Percentiles rank a stretch among this genome's conserved stretches.
Evolutionary conservation across 2,113 vertebrate species (phyloP).

Genomic region (Craseonycteris thonglongyai): DNA sequence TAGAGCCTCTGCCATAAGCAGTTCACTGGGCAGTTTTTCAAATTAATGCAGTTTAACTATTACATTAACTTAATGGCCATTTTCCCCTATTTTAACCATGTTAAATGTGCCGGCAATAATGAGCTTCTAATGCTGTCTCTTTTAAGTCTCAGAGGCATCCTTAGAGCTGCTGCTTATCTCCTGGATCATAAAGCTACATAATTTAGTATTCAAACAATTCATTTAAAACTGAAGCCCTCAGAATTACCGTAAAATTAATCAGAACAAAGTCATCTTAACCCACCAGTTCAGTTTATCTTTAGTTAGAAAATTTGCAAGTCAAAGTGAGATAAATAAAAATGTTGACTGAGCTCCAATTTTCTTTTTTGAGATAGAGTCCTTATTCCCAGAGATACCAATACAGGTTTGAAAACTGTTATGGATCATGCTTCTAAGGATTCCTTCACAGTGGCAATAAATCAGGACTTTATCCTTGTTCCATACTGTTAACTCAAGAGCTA

Average conservation of each 20-base stretch:
- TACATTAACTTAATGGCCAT: slow-evolving; percentile 87
- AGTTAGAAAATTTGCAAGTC: slow-evolving; percentile 66
- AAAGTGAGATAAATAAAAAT: slow-evolving; percentile 59
- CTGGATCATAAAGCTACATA: slow-evolving; percentile 87
- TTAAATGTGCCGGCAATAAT: slow-evolving; percentile 86
- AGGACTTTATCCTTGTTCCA: slow-evolving; percentile 37
- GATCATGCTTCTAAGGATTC: not conserved
- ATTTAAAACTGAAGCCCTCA: slow-evolving; percentile 80
- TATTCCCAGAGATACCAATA: not conserved
- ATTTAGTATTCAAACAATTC: slow-evolving; percentile 88
- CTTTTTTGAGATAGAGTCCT: not conserved
- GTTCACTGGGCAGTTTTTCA: slow-evolving; percentile 79
- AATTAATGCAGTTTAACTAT: slow-evolving; percentile 86
- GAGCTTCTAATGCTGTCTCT: slow-evolving; percentile 84
- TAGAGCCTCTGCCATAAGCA: slow-evolving; percentile 50
- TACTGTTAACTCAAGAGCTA: slow-evolving; percentile 42
- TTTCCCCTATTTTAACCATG: slow-evolving; percentile 85
- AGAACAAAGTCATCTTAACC: slow-evolving; percentile 73
- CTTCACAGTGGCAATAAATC: slow-evolving; percentile 15
- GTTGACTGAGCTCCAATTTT: not conserved
- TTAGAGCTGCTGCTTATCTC: slow-evolving; percentile 84
- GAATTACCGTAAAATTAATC: slow-evolving; percentile 81
- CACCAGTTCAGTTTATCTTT: slow-evolving; percentile 62
- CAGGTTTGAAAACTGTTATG: not conserved
- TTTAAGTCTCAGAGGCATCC: slow-evolving; percentile 84